These are phyloP conservation scores for Holcopasites calliopsidis DNA, from an alignment of 1,140 invertebrate genomes.

Conservation along the genomic window DNA sequence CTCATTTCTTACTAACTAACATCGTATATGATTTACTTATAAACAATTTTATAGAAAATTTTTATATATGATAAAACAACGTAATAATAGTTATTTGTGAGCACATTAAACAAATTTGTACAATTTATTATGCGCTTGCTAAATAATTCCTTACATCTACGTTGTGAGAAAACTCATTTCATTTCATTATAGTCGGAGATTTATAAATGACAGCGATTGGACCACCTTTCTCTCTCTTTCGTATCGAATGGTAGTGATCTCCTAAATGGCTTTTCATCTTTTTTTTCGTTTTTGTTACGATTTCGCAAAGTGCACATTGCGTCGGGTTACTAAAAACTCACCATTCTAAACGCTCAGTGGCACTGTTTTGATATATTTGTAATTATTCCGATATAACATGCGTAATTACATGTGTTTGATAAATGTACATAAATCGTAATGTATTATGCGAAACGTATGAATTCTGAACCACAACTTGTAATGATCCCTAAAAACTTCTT, in stretches of 20 bases:
- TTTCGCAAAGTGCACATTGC: slow-evolving; percentile 34
- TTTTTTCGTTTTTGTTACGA: slow-evolving; percentile 3
- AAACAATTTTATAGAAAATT: slow-evolving; percentile 79
- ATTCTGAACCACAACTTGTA: slow-evolving; percentile 59
- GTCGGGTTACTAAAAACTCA: slow-evolving; percentile 50
- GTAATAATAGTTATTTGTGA: slow-evolving; percentile 72
- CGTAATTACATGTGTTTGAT: slow-evolving; percentile 36
- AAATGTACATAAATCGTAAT: slow-evolving; percentile 55
- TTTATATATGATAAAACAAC: slow-evolving; percentile 78
- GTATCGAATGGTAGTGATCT: background rate
- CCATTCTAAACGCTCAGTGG: slow-evolving; percentile 57
- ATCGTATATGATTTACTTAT: slow-evolving; percentile 71
- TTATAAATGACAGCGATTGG: slow-evolving; percentile 37
- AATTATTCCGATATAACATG: slow-evolving; percentile 39
- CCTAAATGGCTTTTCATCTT: background rate
- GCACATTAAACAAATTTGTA: slow-evolving; percentile 79
- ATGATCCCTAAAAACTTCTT: no score
- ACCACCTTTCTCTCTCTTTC: slow-evolving; percentile 23
- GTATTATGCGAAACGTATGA: slow-evolving; percentile 31
- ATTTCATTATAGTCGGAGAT: slow-evolving; percentile 14
- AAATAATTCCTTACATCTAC: slow-evolving; percentile 69
- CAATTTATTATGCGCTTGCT: slow-evolving; percentile 77
- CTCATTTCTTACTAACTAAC: slow-evolving; percentile 62
- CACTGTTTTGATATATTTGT: slow-evolving; percentile 58
- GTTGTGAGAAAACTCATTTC: slow-evolving; percentile 58